Base-by-base conservation (phyloP, 1,140 invertebrate genomes). In the Trypoxylus dichotomus region DNA sequence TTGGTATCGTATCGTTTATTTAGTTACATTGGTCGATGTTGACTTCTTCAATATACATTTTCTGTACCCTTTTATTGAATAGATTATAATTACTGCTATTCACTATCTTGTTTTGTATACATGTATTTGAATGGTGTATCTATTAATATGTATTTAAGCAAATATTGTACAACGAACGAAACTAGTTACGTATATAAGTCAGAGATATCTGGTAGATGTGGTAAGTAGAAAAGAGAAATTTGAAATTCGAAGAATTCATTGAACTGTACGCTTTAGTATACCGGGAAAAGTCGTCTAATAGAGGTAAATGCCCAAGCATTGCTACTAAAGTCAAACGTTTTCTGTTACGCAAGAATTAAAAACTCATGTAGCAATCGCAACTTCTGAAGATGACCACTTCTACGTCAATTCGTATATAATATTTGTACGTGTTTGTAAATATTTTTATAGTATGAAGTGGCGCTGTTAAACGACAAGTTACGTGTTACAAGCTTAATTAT, bases 401-500 rank as follows among this genome's bases (percentile, higher is more conserved):
- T 63, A 63, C 11, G 60, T 63, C 60, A 21, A 24, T 19, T 63
- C 11, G 19, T 27, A 19, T 24, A 24, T 27, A 19, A 27, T 21
- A 63, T 63, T 63, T 63, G 21, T 58, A 5, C 15, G 47, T 25
- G 60, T 63, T 63, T 63, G 60, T 63, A 63, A 63, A 24, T 25
- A 24, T 63, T 63, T 63, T 27, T 27, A 24, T 24, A 63, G 21
- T 3, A 63, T 63, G 60, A 27, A 63, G 25, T 63, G 60, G 60
- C 21, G 21, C 60, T 63, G 21, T 63, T 63, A 63, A 24, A 63
- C 60, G 2, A 19, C 60, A 11, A 63, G 21, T 10, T 63, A 19
- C 60, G 21, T 19, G 60, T 63, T 63, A 63, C 60, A 63, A 24
- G 60, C 19, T 63, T 63, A 21, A 63, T 63, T 63, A 63, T 63